These are phyloP conservation scores for Lepidurus arcticus DNA, from an alignment of 1,140 invertebrate species.

Conservation along the genomic window DNA sequence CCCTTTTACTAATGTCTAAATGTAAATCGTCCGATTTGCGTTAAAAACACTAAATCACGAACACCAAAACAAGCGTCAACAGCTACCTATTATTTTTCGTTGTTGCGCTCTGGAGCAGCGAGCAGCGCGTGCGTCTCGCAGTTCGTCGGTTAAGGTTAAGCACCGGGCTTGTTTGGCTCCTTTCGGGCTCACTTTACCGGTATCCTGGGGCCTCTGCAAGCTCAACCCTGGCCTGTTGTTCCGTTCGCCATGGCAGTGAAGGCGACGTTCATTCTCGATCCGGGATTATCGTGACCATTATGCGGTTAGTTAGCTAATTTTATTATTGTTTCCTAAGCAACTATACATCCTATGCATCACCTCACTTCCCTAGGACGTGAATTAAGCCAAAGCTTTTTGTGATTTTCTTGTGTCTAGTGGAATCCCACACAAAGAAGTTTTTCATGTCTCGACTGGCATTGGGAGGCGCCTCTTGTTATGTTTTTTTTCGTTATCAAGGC, in stretches of 20 bases:
- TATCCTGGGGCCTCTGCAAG: not conserved
- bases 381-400: not conserved
- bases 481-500: not conserved
- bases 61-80: not conserved
- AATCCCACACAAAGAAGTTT: not conserved
- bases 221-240: not conserved
- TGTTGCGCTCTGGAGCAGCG: not conserved
- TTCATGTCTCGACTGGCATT: not conserved
- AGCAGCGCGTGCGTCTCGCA: not conserved
- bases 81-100: not conserved
- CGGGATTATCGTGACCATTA: slow-evolving; percentile 35
- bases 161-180: not conserved
- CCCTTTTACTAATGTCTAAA: no score
- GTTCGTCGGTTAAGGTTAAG: not conserved
- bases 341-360: not conserved
- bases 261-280: slow-evolving; percentile 31
- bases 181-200: not conserved
- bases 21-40: no score
- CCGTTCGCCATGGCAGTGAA: slow-evolving; percentile 31
- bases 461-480: not conserved
- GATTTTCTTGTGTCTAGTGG: not conserved
- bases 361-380: not conserved
- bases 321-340: not conserved
- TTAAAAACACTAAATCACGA: no score
- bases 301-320: slow-evolving; percentile 30